A percentile compares a stretch with the other conserved stretches of the same genome.
Evolutionary conservation across 2,113 vertebrate species (phyloP).

Genomic region (Acanthochromis polyacanthus): DNA sequence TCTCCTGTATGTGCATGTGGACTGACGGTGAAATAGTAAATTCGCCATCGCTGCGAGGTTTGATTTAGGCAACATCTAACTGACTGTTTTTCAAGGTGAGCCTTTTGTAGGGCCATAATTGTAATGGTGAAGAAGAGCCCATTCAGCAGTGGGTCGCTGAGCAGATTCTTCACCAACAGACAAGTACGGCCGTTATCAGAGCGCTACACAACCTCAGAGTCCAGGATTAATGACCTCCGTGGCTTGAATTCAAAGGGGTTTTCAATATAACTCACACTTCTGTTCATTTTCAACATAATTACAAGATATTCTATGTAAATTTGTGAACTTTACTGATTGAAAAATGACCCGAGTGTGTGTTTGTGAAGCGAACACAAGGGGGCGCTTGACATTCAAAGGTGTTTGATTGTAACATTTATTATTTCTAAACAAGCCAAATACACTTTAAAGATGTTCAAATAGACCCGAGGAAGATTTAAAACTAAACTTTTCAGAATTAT

Average conservation of each 20-base stretch:
- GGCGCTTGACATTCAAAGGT: conserved; percentile 22
- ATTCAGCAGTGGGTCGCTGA: conserved; percentile 27
- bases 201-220: conserved; percentile 45
- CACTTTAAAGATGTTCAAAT: conserved; percentile 21
- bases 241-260: conserved; percentile 21
- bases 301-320: conserved; percentile 19
- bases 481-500: conserved; percentile 25
- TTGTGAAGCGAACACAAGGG: conserved; percentile 29
- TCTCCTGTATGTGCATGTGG: conserved; percentile 25
- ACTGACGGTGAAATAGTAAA: not conserved
- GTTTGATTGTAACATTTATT: conserved; percentile 55
- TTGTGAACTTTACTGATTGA: conserved; percentile 10
- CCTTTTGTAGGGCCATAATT: conserved; percentile 44
- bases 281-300: conserved; percentile 14
- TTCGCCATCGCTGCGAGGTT: conserved; percentile 7
- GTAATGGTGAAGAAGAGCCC: conserved; percentile 16
- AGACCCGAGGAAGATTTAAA: conserved; percentile 20
- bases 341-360: conserved; percentile 38
- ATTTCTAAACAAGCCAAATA: conserved; percentile 57
- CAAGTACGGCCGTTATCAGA: conserved; percentile 42
- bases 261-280: not conserved
- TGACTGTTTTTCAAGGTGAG: conserved; percentile 25
- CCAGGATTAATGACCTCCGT: conserved; percentile 23
- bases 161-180: conserved; percentile 4
- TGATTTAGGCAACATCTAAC: conserved; percentile 30